phyloP scores from a whole-genome alignment of 2,113 vertebrate genomes.

The Nymphicus hollandicus region DNA sequence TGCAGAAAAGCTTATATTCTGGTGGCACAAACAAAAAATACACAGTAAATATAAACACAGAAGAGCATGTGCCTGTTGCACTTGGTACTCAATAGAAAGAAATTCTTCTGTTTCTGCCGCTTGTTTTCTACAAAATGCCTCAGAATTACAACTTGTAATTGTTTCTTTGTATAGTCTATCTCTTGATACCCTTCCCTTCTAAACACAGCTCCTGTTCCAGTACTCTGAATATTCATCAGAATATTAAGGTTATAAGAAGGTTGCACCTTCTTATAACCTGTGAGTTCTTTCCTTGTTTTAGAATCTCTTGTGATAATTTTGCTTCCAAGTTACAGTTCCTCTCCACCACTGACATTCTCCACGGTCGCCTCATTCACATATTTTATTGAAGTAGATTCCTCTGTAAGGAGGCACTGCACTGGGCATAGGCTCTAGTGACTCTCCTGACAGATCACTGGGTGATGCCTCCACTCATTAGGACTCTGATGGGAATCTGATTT shows the following conservation, averaged over 20 bases:
- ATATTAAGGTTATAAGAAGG: too few relatives aligned
- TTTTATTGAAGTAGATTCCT: neutral
- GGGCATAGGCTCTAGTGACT: neutral
- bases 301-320: neutral
- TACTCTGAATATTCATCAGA: neutral
- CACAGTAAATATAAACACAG: conserved; percentile 5
- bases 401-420: neutral
- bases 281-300: neutral
- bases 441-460: neutral
- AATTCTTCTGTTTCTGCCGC: neutral
- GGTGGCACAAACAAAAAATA: neutral
- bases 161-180: neutral
- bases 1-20: neutral
- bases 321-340: neutral
- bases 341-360: neutral
- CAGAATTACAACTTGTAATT: neutral
- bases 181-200: neutral
- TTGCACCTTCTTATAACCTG: neutral
- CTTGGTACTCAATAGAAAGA: neutral
- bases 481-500: neutral
- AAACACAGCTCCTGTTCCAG: neutral
- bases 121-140: neutral
- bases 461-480: neutral
- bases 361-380: neutral
- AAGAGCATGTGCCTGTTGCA: neutral